These are phyloP conservation scores for Setophaga coronata DNA, from an alignment of 2,113 vertebrate species.

Conservation along the genomic window DNA sequence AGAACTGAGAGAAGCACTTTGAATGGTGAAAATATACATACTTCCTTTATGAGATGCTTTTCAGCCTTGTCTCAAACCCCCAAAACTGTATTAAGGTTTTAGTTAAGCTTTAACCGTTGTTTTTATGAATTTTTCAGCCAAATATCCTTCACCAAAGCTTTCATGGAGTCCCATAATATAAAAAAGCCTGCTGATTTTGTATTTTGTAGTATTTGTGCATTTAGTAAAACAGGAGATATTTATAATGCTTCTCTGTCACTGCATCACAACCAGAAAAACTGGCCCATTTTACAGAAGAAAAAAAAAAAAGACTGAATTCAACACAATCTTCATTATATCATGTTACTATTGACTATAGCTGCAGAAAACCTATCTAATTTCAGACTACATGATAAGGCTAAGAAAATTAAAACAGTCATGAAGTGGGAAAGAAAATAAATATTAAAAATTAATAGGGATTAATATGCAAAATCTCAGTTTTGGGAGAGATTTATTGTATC, in stretches of 20 bases:
- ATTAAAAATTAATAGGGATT: not conserved
- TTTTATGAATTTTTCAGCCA: not conserved
- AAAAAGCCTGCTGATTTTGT: not conserved
- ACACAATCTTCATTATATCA: not conserved
- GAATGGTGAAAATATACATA: not conserved
- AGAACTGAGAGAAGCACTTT: not conserved
- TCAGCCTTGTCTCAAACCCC: not conserved
- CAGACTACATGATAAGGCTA: not conserved
- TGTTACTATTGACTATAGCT: not conserved
- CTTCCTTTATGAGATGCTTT: not conserved
- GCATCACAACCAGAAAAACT: not conserved
- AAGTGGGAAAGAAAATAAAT: not conserved
- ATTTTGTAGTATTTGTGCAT: not conserved
- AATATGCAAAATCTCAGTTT: not conserved
- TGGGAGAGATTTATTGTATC: not conserved
- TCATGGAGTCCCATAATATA: not conserved
- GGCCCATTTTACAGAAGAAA: fast-evolving
- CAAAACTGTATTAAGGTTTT: not conserved
- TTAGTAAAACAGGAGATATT: not conserved
- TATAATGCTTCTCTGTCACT: not conserved
- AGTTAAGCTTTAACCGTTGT: not conserved
- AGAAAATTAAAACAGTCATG: not conserved
- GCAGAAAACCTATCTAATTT: not conserved
- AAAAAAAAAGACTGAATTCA: not conserved
- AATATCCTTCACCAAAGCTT: not conserved